phyloP scores from a whole-genome alignment of 2,888 invertebrate species.

The Endomychus coccineus region DNA sequence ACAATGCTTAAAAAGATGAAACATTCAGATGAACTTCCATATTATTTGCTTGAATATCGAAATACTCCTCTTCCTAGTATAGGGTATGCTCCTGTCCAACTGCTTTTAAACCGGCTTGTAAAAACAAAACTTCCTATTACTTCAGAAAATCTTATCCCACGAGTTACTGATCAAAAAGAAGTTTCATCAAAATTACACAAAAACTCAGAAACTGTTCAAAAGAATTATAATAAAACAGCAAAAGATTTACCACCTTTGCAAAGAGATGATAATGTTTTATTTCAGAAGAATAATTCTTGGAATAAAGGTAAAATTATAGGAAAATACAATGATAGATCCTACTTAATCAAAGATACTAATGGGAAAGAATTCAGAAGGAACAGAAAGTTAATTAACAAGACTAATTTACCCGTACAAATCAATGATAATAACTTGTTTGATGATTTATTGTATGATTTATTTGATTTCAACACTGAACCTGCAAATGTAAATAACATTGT shows the following conservation, averaged over 20 bases:
- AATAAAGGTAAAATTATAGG: conserved; percentile 3
- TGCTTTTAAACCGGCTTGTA: conserved; percentile 3
- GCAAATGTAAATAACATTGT: too few species aligned
- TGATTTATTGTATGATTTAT: conserved; percentile 5
- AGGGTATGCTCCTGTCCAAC: too few species aligned
- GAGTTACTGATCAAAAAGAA: conserved; percentile 1
- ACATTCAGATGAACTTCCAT: conserved; percentile 6
- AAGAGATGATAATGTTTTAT: conserved; percentile 6
- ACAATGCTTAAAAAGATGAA: conserved; percentile 6
- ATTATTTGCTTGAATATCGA: conserved; percentile 5
- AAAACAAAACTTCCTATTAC: conserved; percentile 3
- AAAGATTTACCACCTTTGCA: conserved; percentile 5
- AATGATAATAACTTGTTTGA: not conserved
- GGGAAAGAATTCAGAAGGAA: conserved; percentile 5
- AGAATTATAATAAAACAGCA: conserved; percentile 6
- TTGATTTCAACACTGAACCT: too few species aligned
- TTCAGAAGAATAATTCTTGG: conserved; percentile 5
- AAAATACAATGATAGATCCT: conserved; percentile 6
- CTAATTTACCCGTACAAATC: conserved; percentile 2
- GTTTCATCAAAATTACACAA: not conserved
- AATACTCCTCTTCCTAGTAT: conserved; percentile 5
- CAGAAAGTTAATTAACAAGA: conserved; percentile 6
- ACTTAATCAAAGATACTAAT: conserved; percentile 4
- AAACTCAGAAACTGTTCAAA: conserved; percentile 3
- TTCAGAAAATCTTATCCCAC: conserved; percentile 1